These are phyloP conservation scores for Nebria ingens DNA, from an alignment of 1,140 invertebrate species.

Conservation along the genomic window DNA sequence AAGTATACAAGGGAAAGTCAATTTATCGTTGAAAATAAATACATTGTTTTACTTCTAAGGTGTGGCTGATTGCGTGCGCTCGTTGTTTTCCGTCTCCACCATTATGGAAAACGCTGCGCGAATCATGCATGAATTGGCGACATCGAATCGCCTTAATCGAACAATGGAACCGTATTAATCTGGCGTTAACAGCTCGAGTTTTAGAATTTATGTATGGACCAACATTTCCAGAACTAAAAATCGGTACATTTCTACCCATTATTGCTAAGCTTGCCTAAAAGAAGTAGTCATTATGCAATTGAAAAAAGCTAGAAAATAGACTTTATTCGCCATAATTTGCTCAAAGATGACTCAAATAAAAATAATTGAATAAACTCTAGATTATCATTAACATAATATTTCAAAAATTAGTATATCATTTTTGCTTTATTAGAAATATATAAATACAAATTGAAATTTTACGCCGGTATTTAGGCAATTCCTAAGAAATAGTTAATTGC, in stretches of 20 bases:
- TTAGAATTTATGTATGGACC: constrained; percentile 84
- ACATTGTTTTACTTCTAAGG: constrained; percentile 19
- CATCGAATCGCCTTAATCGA: constrained; percentile 85
- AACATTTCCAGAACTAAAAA: constrained; percentile 74
- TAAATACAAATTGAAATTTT: too few species aligned
- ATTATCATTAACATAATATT: too few species aligned
- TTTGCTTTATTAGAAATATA: too few species aligned
- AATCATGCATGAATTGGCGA: constrained; percentile 85
- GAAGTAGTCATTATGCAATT: too few species aligned
- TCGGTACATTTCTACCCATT: constrained; percentile 54
- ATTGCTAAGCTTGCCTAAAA: too few species aligned
- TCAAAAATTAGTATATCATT: too few species aligned
- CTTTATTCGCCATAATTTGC: too few species aligned
- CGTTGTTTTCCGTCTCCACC: constrained; percentile 87
- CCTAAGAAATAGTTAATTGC: too few species aligned
- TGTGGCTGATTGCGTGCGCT: constrained; percentile 87
- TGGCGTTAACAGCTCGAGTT: constrained; percentile 74
- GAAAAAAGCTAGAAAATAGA: too few species aligned
- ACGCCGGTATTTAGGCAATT: too few species aligned
- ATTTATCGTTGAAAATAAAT: constrained; percentile 4
- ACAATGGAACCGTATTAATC: constrained; percentile 91
- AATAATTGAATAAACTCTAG: too few species aligned
- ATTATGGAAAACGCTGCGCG: constrained; percentile 89
- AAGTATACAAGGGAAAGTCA: constrained; percentile 7
- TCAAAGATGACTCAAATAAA: too few species aligned